Base-by-base conservation (phyloP, 2,113 vertebrate genomes). In the Symphodus melops region DNA sequence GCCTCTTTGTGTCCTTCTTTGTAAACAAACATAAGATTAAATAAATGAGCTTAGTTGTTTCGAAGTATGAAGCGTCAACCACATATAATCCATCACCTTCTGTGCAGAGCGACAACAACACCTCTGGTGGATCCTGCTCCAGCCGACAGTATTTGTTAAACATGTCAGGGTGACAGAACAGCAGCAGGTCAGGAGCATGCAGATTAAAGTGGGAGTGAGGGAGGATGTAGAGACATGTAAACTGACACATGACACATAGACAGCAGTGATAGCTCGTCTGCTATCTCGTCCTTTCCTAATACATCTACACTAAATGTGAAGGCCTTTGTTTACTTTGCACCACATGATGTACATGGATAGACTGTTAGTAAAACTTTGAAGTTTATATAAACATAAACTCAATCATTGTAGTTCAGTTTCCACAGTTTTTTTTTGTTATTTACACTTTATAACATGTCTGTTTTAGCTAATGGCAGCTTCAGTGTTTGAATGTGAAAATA, bases 141-240 rank as follows among this genome's bases (percentile, higher is more conserved):
- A 49, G 33, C 90, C 88, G 96, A 94, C 93, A 96, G 95, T 97
- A 95, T 97, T 97, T 97, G 95, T 95, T 97, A 96, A 97, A 97
- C 96, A 97, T 96, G 96, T 96, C 96, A 96, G 92, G 72, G 94
- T 96, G 96, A 97, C 94, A 94, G 96, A 97, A 93, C 90, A 94
- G 94, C 94, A 91, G 86, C 85, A 91, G 95, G 96, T 96, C 96
- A 94, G 95, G 95, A 95, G 94, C 93, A 94, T 88, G 92, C 66
- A 89, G 88, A 92, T 91, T 83, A 92, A 93, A 92, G 89, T 68
- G 73, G 77, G 76, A 80, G 83, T 73, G 87, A 88, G 79, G 75
- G 86, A 89, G 82, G 86, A 89, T 86, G 84, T 86, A 82, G 80
- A 81, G 71, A 87, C 90, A 85, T 88, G 84, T 83, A 89, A 85